Base-by-base conservation (phyloP, 2,797 vertebrate genomes). In the Neosalanx taihuensis region DNA sequence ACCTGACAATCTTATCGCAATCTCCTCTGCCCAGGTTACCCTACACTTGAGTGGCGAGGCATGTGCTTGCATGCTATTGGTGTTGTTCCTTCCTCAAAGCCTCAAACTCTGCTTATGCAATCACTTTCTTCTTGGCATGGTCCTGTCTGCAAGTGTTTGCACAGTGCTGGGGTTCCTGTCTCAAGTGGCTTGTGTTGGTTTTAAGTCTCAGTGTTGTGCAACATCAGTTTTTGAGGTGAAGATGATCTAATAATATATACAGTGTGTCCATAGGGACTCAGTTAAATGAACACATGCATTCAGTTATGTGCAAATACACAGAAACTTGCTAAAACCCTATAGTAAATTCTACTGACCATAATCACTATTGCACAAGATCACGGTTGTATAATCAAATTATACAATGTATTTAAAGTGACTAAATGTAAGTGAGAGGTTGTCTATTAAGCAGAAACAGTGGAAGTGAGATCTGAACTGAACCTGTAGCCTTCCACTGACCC, bases 401-500 rank as follows among this genome's bases (percentile, higher is more conserved):
- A 46, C 41, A 46, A 29, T 62, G 33, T 70, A 51, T 57, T 58
- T 17, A 57, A 3, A 66, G 41, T 61, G 6, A 59, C 5, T 69
- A 37, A 69, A 74, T 31, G 72, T 15, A 64, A 46, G n/a, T 49
- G 20, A 57, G 7, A 29, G 62, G 18, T 41, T 57, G 58, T 46
- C 41, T 46, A 46, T 46, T 12, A 9, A 46, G 41, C 41, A 46
- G 41, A 46, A 46, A 46, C 26, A 37, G 72, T 78, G 76, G 65
- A 74, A 78, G 69, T 72, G 61, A 79, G 76, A 82, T 73, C 66
- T 76, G 70, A 81, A 72, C 72, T 82, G 74, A 66, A 67, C 62
- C 70, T 76, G 69, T 72, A 56, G 75, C 79, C 81, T 62, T 76
- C 31, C 70, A 53, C 69, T 86, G 86, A 89, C 89, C 89, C 89